Percentiles rank a stretch among this genome's conserved stretches.
These are phyloP conservation scores for Pomacea maculata DNA, from an alignment of 1,140 invertebrate species.

Conservation along the genomic window DNA sequence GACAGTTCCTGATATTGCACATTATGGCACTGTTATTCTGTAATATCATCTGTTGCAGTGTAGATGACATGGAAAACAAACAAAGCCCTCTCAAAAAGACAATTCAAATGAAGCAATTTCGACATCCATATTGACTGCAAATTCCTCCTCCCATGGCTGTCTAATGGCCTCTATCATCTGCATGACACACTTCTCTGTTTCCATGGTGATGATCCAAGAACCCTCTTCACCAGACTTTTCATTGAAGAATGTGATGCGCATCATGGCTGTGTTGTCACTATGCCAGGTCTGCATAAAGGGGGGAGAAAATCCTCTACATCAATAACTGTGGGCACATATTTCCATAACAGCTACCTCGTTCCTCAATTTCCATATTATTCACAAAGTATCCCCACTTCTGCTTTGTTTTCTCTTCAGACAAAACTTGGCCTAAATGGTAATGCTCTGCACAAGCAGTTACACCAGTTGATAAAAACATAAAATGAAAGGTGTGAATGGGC, in stretches of 20 bases:
- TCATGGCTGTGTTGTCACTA: slow-evolving; percentile 40
- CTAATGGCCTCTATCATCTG: slow-evolving; percentile 49
- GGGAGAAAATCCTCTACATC: neutral
- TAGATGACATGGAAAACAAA: too few species aligned
- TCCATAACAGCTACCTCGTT: neutral
- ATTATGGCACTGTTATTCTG: too few species aligned
- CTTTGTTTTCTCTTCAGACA: neutral
- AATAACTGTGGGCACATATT: neutral
- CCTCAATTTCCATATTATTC: neutral
- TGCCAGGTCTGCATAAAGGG: slow-evolving; percentile 40
- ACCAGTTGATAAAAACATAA: too few species aligned
- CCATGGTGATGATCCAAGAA: slow-evolving; percentile 52
- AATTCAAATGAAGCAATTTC: slow-evolving; percentile 29
- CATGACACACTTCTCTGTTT: slow-evolving; percentile 38
- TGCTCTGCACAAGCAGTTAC: neutral
- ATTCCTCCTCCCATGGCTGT: slow-evolving; percentile 55
- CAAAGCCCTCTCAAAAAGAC: slow-evolving; percentile 6
- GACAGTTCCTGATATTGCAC: too few species aligned
- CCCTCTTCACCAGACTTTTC: slow-evolving; percentile 43
- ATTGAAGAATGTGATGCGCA: slow-evolving; percentile 51
- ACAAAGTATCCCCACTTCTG: neutral
- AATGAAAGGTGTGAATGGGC: neutral
- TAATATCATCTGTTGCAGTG: too few species aligned
- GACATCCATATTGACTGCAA: slow-evolving; percentile 55
- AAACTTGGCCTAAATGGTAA: neutral